A percentile compares a stretch with the other conserved stretches of the same genome.
phyloP scores from a whole-genome alignment of 2,113 vertebrate genomes.

The Nannospalax galili region DNA sequence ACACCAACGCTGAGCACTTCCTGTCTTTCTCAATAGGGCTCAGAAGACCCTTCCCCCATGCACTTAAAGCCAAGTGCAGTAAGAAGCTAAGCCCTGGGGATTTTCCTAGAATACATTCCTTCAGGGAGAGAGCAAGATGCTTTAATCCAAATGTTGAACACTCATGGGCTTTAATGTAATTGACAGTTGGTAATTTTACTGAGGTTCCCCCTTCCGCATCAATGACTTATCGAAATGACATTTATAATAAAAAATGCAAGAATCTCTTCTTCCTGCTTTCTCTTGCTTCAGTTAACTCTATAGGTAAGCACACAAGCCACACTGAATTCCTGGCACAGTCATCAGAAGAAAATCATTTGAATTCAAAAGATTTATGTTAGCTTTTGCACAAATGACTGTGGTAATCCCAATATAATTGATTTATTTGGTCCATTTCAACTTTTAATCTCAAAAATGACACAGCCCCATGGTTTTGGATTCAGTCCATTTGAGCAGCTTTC shows the following conservation, averaged over 20 bases:
- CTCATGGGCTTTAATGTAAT: constrained; percentile 12
- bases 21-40: fast-evolving
- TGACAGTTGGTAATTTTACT: constrained; percentile 34
- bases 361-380: constrained; percentile 55
- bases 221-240: constrained; percentile 71
- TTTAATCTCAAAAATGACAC: constrained; percentile 8
- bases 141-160: constrained; percentile 32
- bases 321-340: constrained; percentile 48
- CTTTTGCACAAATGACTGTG: constrained; percentile 39
- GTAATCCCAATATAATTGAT: constrained; percentile 58
- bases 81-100: neutral
- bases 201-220: constrained; percentile 20
- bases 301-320: constrained; percentile 58
- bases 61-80: neutral
- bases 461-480: neutral
- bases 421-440: constrained; percentile 30
- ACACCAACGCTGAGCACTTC: no score
- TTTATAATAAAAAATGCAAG: constrained; percentile 76
- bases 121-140: neutral
- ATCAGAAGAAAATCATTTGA: constrained; percentile 69
- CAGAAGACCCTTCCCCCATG: neutral
- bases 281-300: constrained; percentile 66
- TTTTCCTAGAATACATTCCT: neutral
- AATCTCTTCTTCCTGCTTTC: constrained; percentile 59
- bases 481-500: neutral